These are phyloP conservation scores for Chaetodon trifasciatus DNA, from an alignment of 2,797 vertebrate genomes.

Conservation along the genomic window DNA sequence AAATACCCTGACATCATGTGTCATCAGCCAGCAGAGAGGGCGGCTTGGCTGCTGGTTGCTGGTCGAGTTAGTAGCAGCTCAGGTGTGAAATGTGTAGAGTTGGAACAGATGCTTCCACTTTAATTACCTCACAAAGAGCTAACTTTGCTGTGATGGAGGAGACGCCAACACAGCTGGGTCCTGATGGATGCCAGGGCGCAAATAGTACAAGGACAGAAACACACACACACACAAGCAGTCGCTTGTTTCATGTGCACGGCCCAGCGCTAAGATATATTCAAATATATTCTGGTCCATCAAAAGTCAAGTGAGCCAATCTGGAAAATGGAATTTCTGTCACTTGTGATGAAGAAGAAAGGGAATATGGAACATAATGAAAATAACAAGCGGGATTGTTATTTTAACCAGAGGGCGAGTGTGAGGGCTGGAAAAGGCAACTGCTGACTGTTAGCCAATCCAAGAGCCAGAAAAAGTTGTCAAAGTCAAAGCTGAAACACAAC, in stretches of 20 bases:
- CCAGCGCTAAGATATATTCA: slow-evolving; percentile 63
- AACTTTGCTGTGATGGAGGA: slow-evolving; percentile 75
- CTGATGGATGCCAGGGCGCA: slow-evolving; percentile 62
- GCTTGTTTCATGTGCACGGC: slow-evolving; percentile 18
- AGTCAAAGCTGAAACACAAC: slow-evolving; percentile 38
- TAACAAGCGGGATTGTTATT: slow-evolving; percentile 36
- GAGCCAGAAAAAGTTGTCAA: slow-evolving; percentile 35
- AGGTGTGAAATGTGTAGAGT: slow-evolving; percentile 65
- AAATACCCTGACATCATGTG: background rate
- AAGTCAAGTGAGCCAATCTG: slow-evolving; percentile 77
- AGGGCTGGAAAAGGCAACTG: background rate
- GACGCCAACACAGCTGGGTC: slow-evolving; percentile 78
- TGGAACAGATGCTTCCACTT: slow-evolving; percentile 77
- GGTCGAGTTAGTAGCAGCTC: slow-evolving; percentile 65
- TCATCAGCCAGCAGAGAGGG: background rate
- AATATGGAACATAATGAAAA: slow-evolving; percentile 44
- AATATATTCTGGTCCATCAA: slow-evolving; percentile 79
- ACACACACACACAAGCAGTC: slow-evolving; percentile 49
- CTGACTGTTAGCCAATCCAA: slow-evolving; percentile 32
- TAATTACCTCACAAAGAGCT: slow-evolving; percentile 79
- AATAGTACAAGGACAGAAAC: slow-evolving; percentile 29
- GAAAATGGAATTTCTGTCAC: slow-evolving; percentile 49
- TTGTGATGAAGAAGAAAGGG: slow-evolving; percentile 43
- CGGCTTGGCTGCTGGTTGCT: slow-evolving; percentile 34
- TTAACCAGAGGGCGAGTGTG: slow-evolving; percentile 33